Evolutionary conservation across 2,797 vertebrate species (phyloP), one percentile per base, ranked within the genome.

Genomic region (Rhinoraja longicauda): DNA sequence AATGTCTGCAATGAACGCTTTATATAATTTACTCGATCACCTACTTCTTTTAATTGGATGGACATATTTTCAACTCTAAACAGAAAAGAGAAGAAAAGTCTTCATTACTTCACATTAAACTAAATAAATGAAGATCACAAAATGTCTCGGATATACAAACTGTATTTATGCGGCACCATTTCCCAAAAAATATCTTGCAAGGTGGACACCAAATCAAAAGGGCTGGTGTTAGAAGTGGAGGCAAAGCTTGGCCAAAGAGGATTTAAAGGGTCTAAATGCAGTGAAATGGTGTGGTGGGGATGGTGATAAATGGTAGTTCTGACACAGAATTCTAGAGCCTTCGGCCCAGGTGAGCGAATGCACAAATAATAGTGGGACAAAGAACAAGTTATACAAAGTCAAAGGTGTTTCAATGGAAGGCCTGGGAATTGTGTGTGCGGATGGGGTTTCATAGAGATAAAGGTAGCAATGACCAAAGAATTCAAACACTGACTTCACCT

Each of bases 21-120:
- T 94, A 99, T 99, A 94, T 98, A 99, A 97, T 98, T 99, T 94
- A 99, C 99, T 93, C 97, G 97, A 97, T 99, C 98, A 90, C 98
- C 98, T 67, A 99, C 98, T 95, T 99, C 99, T 95, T 97, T 99
- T 95, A 99, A 97, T 95, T 99, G 99, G 95, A 99, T 97, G 95
- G 97, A 98, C 98, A 99, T 99, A 93, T 98, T 97, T 93, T 99
- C 99, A 94, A 99, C 99, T 95, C 99, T 99, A 94, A 93, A 94
- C 79, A 76, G 21, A 64, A 19, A 81, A 93, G 64, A 64, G 76
- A 57, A 4, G 36, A 3, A 77, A 57, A 88, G 59, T 36, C 12
- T 79, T 32, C 62, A 81, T 57, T 57, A 64, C 19, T 93, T 93
- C 21, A 82, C 4, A 78, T 0, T 62, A 10, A 79, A 62, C 4